Conservation (phyloP, 2,888 invertebrate genomes). For the Eilema griseolum region DNA sequence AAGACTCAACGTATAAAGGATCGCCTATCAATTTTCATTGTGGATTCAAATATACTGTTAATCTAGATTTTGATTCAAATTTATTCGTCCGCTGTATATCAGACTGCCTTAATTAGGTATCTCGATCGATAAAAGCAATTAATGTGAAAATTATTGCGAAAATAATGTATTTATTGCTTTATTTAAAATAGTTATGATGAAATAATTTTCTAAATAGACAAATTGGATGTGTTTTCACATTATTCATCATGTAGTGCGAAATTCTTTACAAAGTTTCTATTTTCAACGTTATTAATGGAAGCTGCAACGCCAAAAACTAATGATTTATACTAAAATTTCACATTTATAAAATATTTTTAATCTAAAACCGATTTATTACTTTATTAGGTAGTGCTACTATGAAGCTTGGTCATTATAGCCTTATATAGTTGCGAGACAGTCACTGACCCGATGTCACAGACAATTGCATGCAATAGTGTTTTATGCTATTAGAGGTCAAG, state of each 20-base stretch:
- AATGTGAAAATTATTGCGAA: conserved; percentile 23
- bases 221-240: conserved; percentile 28
- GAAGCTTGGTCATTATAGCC: background rate
- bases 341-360: background rate
- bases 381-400: background rate
- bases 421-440: background rate
- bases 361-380: background rate
- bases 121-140: conserved; percentile 35
- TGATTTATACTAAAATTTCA: conserved; percentile 2
- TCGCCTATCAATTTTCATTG: conserved; percentile 47
- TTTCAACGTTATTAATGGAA: background rate
- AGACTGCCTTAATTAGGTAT: background rate
- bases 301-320: background rate
- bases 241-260: conserved; percentile 5
- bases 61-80: conserved; percentile 41
- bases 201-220: conserved; percentile 30
- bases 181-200: conserved; percentile 22
- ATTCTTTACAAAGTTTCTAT: conserved; percentile 9
- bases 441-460: background rate
- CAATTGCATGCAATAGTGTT: no score
- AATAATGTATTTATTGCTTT: conserved; percentile 31
- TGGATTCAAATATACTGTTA: conserved; percentile 37
- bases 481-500: background rate
- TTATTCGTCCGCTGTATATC: conserved; percentile 8
- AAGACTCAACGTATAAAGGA: conserved; percentile 46